These are phyloP conservation scores for Gortyna flavago DNA, from an alignment of 2,888 invertebrate species.

Conservation along the genomic window DNA sequence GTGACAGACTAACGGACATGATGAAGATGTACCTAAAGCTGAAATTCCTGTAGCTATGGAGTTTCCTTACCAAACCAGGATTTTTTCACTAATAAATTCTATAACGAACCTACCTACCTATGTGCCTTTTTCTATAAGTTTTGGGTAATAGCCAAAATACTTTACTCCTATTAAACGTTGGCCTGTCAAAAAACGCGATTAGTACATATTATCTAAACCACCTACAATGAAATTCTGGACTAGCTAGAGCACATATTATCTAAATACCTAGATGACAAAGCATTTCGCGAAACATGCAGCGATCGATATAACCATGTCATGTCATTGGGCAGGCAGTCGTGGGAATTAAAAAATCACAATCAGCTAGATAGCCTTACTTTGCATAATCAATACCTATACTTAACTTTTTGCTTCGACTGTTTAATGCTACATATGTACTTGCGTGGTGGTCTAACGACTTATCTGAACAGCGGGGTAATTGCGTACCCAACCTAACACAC, in stretches of 20 bases:
- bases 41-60: not conserved
- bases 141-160: not conserved
- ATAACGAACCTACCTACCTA: not conserved
- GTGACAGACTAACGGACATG: not conserved
- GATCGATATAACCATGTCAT: constrained; percentile 57
- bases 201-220: not conserved
- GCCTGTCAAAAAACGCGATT: not conserved
- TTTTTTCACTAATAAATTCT: not conserved
- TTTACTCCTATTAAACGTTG: not conserved
- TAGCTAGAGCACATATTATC: constrained; percentile 15
- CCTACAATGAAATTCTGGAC: not conserved
- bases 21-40: not conserved
- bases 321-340: constrained; percentile 48
- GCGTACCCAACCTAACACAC: too few relatives aligned
- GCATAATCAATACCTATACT: constrained; percentile 44
- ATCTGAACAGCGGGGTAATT: not conserved
- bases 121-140: not conserved
- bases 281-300: constrained; percentile 40
- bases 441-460: not conserved
- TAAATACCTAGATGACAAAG: constrained; percentile 50
- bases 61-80: not conserved
- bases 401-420: constrained; percentile 25
- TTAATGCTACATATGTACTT: not conserved
- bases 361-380: constrained; percentile 35
- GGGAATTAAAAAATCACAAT: constrained; percentile 54